These are phyloP conservation scores for Presbytis comata DNA, from an alignment of 2,797 vertebrate species.

Conservation along the genomic window DNA sequence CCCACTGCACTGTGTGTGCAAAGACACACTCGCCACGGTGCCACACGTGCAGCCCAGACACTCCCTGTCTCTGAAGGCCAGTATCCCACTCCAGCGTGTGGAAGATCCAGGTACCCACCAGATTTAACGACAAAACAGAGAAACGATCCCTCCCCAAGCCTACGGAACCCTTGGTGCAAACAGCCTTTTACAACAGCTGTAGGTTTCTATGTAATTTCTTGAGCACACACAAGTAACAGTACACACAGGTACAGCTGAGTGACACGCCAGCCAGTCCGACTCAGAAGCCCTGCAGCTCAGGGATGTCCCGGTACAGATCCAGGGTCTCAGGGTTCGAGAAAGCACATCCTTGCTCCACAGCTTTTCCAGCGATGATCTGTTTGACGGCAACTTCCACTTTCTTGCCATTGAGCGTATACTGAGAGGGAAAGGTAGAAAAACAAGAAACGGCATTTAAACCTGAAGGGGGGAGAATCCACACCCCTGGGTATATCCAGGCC, in stretches of 20 bases:
- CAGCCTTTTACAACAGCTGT: slow-evolving; percentile 59
- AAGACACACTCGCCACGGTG: neutral
- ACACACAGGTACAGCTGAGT: slow-evolving; percentile 45
- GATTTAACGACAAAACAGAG: slow-evolving; percentile 26
- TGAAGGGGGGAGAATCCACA: rapidly evolving
- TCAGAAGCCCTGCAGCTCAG: slow-evolving; percentile 95
- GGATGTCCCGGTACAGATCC: slow-evolving; percentile 95
- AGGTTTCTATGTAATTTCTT: slow-evolving; percentile 72
- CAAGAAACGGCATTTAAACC: neutral
- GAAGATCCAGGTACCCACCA: slow-evolving; percentile 10
- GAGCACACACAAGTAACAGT: slow-evolving; percentile 63
- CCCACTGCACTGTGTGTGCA: too few species aligned
- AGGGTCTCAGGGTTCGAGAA: slow-evolving; percentile 96
- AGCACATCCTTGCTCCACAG: slow-evolving; percentile 91
- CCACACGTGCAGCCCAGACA: neutral
- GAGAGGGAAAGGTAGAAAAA: slow-evolving; percentile 2
- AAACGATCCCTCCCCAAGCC: slow-evolving; percentile 50
- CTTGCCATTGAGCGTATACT: slow-evolving; percentile 98
- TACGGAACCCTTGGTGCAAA: slow-evolving; percentile 61
- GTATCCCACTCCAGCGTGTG: neutral
- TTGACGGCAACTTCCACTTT: slow-evolving; percentile 99
- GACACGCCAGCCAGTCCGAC: neutral
- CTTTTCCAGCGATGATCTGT: slow-evolving; percentile 93
- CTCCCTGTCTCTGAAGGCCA: neutral
- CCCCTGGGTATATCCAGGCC: neutral